phyloP scores from a whole-genome alignment of 2,113 vertebrate genomes.

The Scatophagus argus region DNA sequence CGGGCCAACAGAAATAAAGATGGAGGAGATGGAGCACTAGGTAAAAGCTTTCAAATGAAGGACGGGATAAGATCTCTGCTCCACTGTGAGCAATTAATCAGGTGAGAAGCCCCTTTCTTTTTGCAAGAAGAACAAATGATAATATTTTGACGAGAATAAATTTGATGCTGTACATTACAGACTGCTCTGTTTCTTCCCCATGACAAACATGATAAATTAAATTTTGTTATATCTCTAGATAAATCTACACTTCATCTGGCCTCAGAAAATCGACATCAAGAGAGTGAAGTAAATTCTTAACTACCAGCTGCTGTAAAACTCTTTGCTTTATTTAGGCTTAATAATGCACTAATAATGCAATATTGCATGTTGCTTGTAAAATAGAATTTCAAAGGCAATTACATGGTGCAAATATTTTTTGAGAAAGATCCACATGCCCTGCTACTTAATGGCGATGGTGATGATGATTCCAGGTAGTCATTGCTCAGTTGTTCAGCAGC shows the following conservation, averaged over 20 bases:
- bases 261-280: slow-evolving; percentile 22
- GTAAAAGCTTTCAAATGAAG: slow-evolving; percentile 65
- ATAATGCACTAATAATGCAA: too few relatives aligned
- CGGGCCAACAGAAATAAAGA: slow-evolving; percentile 76
- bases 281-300: slow-evolving; percentile 26
- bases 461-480: not conserved
- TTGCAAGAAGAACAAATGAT: slow-evolving; percentile 53
- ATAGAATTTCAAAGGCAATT: not conserved
- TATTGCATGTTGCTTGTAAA: too few relatives aligned
- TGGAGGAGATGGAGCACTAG: slow-evolving; percentile 54
- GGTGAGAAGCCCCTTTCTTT: slow-evolving; percentile 21
- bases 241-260: slow-evolving; percentile 12
- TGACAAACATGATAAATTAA: slow-evolving; percentile 6
- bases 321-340: too few relatives aligned
- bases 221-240: slow-evolving; percentile 16
- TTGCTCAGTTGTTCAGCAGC: not conserved
- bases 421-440: not conserved
- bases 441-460: not conserved
- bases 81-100: slow-evolving; percentile 66
- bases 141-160: slow-evolving; percentile 63
- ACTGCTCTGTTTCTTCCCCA: not conserved
- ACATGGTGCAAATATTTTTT: too few relatives aligned
- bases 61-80: slow-evolving; percentile 56
- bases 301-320: too few relatives aligned
- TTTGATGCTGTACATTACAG: slow-evolving; percentile 29